These are phyloP conservation scores for Channa maculata DNA, from an alignment of 2,113 vertebrate species.

Conservation along the genomic window DNA sequence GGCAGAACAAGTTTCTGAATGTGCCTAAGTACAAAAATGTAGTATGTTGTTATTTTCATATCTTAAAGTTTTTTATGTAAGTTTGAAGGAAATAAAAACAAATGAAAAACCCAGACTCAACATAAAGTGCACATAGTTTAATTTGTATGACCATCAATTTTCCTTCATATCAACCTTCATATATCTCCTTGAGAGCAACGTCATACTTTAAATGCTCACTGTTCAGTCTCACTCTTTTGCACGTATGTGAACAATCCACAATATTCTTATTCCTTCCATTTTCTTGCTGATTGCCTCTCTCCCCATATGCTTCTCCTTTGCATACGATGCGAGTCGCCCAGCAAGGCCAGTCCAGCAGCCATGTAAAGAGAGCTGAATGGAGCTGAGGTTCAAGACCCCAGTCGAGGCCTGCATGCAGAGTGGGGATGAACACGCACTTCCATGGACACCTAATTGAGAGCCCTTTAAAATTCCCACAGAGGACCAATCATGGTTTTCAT, in stretches of 20 bases:
- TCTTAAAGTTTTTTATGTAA: no score
- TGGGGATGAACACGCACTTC: conserved; percentile 56
- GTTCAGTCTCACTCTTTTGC: neutral
- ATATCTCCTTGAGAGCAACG: neutral
- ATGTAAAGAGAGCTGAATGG: conserved; percentile 53
- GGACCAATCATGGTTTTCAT: conserved; percentile 71
- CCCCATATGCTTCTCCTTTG: conserved; percentile 63
- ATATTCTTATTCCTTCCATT: neutral
- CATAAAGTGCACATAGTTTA: no score
- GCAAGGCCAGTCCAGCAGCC: conserved; percentile 32
- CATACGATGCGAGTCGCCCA: conserved; percentile 68
- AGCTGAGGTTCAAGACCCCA: conserved; percentile 77
- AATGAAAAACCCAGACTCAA: no score
- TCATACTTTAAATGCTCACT: neutral
- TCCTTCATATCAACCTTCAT: no score
- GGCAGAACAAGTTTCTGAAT: no score
- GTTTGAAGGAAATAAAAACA: no score
- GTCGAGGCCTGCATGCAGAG: conserved; percentile 75
- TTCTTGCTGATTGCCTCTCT: conserved; percentile 8
- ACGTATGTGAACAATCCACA: neutral
- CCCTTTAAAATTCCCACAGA: conserved; percentile 78
- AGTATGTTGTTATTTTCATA: no score
- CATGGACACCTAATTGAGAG: conserved; percentile 74
- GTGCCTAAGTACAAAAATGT: no score
- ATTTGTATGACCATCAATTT: neutral